Evolutionary conservation across 2,113 vertebrate genomes (phyloP).

Genomic region (Xiphophorus maculatus): DNA sequence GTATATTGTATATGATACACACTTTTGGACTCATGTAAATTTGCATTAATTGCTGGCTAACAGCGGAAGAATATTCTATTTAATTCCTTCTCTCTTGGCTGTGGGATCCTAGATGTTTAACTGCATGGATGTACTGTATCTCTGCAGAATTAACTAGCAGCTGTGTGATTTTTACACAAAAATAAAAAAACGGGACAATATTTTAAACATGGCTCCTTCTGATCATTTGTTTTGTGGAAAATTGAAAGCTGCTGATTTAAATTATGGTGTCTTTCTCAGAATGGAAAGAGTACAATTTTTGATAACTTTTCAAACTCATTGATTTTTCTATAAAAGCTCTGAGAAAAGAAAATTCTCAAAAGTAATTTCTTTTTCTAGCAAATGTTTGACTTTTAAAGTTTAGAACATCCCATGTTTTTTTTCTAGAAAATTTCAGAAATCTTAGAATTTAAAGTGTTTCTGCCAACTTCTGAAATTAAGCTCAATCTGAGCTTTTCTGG

Average conservation of each 20-base stretch:
- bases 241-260: not conserved
- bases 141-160: constrained; percentile 93
- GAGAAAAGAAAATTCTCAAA: too few relatives aligned
- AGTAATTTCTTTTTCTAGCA: too few relatives aligned
- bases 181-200: constrained; percentile 92
- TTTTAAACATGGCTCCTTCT: constrained; percentile 84
- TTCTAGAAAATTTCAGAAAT: too few relatives aligned
- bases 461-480: too few relatives aligned
- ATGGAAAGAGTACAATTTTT: too few relatives aligned
- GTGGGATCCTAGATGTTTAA: constrained; percentile 93
- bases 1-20: constrained; percentile 91
- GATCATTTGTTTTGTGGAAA: not conserved
- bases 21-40: constrained; percentile 93
- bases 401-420: too few relatives aligned
- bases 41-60: constrained; percentile 97
- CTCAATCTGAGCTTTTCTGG: too few relatives aligned
- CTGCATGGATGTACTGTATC: constrained; percentile 90
- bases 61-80: constrained; percentile 88
- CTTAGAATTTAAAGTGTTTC: too few relatives aligned
- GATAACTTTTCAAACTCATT: too few relatives aligned
- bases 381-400: too few relatives aligned
- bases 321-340: too few relatives aligned
- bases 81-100: constrained; percentile 93
- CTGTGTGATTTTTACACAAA: constrained; percentile 96
- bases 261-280: not conserved